These are phyloP conservation scores for Procambarus clarkii DNA, from an alignment of 1,140 invertebrate species.

Conservation along the genomic window DNA sequence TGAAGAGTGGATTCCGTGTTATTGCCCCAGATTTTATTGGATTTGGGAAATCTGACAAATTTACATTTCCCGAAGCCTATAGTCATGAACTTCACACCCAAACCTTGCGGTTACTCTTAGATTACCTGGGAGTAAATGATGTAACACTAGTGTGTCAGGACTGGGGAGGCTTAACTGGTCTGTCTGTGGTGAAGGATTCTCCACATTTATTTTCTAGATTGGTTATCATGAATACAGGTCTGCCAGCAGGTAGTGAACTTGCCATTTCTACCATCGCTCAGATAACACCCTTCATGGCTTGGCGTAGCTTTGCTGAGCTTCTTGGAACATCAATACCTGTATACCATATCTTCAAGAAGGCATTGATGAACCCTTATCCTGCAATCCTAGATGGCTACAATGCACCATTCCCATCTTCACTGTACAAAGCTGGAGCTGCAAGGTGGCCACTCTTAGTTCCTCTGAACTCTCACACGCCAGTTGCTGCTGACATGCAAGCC, in stretches of 20 bases:
- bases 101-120: conserved; percentile 56
- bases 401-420: conserved; percentile 56
- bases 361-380: conserved; percentile 14
- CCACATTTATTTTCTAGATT: conserved; percentile 61
- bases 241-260: conserved; percentile 48
- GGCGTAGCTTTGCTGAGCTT: conserved; percentile 45
- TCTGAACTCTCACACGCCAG: conserved; percentile 21
- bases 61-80: conserved; percentile 57
- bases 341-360: conserved; percentile 38
- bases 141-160: conserved; percentile 69
- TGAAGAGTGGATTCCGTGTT: conserved; percentile 65
- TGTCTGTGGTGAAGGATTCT: conserved; percentile 52
- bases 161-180: conserved; percentile 67
- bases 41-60: conserved; percentile 72
- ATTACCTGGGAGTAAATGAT: conserved; percentile 47
- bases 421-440: conserved; percentile 49
- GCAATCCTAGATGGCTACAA: conserved; percentile 40
- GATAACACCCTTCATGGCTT: conserved; percentile 54
- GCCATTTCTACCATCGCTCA: not conserved
- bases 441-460: conserved; percentile 65
- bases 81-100: conserved; percentile 56
- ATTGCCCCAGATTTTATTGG: conserved; percentile 71
- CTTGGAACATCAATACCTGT: conserved; percentile 46
- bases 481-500: conserved; percentile 58
- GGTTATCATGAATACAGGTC: conserved; percentile 71